phyloP scores from a whole-genome alignment of 2,113 vertebrate genomes.

The Caloenas nicobarica region DNA sequence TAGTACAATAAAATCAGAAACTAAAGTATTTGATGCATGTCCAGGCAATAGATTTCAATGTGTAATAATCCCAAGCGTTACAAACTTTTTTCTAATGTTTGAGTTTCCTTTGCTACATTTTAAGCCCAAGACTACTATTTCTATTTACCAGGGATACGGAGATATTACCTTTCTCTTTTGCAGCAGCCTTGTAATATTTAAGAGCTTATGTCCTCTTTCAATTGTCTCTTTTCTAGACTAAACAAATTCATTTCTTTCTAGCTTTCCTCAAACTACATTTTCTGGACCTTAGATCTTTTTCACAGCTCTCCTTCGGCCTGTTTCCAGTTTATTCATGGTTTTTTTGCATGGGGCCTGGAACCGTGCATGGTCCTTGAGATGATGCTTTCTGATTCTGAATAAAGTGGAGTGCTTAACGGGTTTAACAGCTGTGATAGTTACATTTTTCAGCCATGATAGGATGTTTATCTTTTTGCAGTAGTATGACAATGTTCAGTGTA shows the following conservation, averaged over 20 bases:
- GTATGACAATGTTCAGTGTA: neutral
- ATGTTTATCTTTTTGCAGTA: constrained; percentile 37
- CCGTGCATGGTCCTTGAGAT: neutral
- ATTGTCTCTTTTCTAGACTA: neutral
- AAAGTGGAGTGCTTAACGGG: neutral
- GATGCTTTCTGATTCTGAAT: neutral
- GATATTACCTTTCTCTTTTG: neutral
- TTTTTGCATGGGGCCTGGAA: neutral
- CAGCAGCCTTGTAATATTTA: neutral
- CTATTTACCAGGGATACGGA: neutral
- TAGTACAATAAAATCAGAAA: neutral
- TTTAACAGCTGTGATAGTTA: constrained; percentile 10
- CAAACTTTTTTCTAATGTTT: neutral
- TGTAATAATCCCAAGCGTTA: neutral
- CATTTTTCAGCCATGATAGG: constrained; percentile 30
- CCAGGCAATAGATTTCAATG: neutral
- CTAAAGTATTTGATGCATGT: fast-evolving
- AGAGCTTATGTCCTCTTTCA: neutral
- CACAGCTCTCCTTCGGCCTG: neutral
- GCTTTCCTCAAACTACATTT: neutral
- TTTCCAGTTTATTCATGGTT: neutral
- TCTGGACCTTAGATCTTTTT: neutral
- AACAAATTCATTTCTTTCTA: neutral
- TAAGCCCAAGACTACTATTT: neutral
- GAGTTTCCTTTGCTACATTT: neutral